A percentile compares a stretch with the other conserved stretches of the same genome.
Evolutionary conservation across 2,888 invertebrate genomes (phyloP).

Genomic region (Octodonta nipae): DNA sequence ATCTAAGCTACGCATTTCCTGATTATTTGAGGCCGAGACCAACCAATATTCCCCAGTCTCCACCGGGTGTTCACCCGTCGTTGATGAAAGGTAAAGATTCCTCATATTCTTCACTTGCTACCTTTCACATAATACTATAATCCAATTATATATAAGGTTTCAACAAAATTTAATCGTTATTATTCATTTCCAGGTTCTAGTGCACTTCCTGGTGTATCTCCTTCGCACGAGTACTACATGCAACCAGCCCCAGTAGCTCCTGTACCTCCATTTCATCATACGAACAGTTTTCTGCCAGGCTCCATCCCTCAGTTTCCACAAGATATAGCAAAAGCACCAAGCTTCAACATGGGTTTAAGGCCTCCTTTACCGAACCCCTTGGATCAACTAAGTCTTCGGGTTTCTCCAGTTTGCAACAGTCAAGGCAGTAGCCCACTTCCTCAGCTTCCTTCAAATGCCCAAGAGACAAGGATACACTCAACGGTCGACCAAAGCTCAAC

Average conservation of each 20-base stretch:
- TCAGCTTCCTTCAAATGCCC: no score
- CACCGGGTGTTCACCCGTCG: slow-evolving; percentile 19
- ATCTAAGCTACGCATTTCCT: slow-evolving; percentile 57
- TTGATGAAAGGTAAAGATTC: slow-evolving; percentile 29
- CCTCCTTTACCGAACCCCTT: slow-evolving; percentile 21
- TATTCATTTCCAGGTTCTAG: no score
- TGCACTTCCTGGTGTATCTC: no score
- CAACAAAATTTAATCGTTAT: no score
- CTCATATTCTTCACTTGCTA: not conserved
- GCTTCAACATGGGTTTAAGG: slow-evolving; percentile 23
- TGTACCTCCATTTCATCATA: slow-evolving; percentile 22
- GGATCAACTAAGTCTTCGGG: slow-evolving; percentile 29
- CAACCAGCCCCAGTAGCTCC: slow-evolving; percentile 26
- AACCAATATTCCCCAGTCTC: slow-evolving; percentile 25
- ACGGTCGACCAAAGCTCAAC: slow-evolving; percentile 45
- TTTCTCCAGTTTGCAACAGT: slow-evolving; percentile 45
- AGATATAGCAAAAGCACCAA: slow-evolving; percentile 22
- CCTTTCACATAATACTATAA: no score
- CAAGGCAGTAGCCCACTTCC: slow-evolving; percentile 44
- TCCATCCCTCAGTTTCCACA: slow-evolving; percentile 13
- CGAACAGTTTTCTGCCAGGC: slow-evolving; percentile 18
- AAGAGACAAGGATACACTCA: slow-evolving; percentile 45
- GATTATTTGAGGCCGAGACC: slow-evolving; percentile 54
- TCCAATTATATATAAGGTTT: no score
- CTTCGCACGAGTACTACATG: slow-evolving; percentile 19